These are phyloP conservation scores for Odontophorus gujanensis DNA, from an alignment of 2,113 vertebrate species.

Conservation along the genomic window DNA sequence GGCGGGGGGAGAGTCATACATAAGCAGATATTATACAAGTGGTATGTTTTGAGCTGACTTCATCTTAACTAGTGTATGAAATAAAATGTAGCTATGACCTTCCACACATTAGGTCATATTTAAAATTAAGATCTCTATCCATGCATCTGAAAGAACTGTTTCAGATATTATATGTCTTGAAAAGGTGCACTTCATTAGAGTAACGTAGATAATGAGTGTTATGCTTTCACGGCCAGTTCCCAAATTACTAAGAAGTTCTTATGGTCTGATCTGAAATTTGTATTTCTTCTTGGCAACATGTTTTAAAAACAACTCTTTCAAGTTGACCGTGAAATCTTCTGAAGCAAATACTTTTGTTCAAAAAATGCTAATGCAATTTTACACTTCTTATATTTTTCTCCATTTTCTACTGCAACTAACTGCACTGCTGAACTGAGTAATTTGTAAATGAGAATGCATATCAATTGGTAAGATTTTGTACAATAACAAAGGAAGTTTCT, in stretches of 20 bases:
- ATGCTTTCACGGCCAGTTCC: background rate
- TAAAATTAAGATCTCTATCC: background rate
- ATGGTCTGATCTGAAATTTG: background rate
- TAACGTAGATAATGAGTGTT: background rate
- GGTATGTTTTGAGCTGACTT: background rate
- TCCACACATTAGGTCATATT: background rate
- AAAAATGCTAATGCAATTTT: conserved; percentile 21
- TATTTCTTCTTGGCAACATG: background rate
- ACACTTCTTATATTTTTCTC: background rate
- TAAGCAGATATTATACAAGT: background rate
- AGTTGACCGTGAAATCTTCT: background rate
- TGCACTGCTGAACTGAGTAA: background rate
- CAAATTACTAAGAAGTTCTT: background rate
- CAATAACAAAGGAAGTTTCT: background rate
- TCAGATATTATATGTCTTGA: background rate
- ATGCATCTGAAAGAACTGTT: background rate
- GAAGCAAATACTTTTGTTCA: background rate
- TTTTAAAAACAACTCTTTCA: background rate
- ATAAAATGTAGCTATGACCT: background rate
- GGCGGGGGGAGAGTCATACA: background rate
- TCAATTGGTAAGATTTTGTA: background rate
- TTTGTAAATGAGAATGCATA: background rate
- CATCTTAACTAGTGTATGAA: background rate
- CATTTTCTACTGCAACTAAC: background rate
- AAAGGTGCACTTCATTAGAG: background rate